These are phyloP conservation scores for Blastomussa wellsi DNA, from an alignment of 92 coral and sea anemone species.

Conservation along the genomic window DNA sequence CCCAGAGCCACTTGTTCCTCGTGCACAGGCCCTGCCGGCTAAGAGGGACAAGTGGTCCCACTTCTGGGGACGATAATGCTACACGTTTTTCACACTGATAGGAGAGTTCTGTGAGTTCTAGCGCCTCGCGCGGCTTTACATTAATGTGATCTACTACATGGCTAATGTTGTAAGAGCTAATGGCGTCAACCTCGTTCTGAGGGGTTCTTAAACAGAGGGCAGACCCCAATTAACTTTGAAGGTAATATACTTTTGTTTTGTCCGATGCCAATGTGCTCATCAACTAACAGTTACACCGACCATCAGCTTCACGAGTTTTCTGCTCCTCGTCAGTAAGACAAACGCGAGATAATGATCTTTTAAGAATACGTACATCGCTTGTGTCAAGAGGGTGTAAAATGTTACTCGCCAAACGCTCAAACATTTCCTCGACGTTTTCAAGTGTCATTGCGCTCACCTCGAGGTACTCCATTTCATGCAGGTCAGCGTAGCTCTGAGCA, in stretches of 20 bases:
- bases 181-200: no score
- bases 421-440: conserved; percentile 60
- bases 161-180: no score
- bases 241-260: background rate
- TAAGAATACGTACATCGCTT: conserved; percentile 30
- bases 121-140: no score
- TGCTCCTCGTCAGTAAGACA: background rate
- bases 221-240: background rate
- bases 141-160: no score
- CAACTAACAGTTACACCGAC: conserved; percentile 20
- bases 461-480: conserved; percentile 36
- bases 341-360: conserved; percentile 20
- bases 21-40: no score
- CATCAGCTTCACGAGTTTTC: background rate
- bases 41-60: no score
- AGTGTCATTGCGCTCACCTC: conserved; percentile 64
- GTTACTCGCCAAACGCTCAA: conserved; percentile 49
- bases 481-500: conserved; percentile 47
- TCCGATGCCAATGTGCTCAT: background rate
- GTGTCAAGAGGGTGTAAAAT: conserved; percentile 45
- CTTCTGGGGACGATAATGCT: no score
- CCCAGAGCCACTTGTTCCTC: no score
- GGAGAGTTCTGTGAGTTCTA: no score
- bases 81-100: no score
- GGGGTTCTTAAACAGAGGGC: background rate